These are phyloP conservation scores for Rhodeus uyekii DNA, from an alignment of 2,797 vertebrate genomes.

Conservation along the genomic window DNA sequence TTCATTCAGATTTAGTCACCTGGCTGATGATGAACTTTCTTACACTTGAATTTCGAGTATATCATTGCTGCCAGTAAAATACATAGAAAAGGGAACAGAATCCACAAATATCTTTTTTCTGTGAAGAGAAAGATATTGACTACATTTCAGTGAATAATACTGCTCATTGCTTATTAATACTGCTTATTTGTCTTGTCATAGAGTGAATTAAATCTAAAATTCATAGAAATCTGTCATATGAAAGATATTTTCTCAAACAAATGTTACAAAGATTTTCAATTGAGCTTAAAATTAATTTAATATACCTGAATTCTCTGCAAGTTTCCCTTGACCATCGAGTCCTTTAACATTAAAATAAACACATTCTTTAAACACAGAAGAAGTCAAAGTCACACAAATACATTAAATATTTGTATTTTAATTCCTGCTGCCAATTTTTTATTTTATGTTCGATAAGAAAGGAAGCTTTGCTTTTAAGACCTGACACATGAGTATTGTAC, in stretches of 20 bases:
- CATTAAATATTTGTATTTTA: neutral
- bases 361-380: neutral
- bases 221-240: too few relatives aligned
- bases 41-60: conserved; percentile 66
- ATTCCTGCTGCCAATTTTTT: neutral
- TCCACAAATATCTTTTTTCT: conserved; percentile 72
- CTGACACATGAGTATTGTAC: too few relatives aligned
- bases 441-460: neutral
- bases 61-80: conserved; percentile 44
- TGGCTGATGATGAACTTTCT: conserved; percentile 70
- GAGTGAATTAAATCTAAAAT: too few relatives aligned
- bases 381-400: neutral
- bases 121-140: neutral
- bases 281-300: neutral
- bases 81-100: conserved; percentile 58
- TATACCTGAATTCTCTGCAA: neutral
- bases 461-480: neutral
- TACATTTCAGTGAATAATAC: neutral
- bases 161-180: too few relatives aligned
- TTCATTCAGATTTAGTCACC: conserved; percentile 59
- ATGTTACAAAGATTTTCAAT: neutral
- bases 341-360: neutral
- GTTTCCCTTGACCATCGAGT: neutral
- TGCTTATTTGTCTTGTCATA: too few relatives aligned
- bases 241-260: neutral